Evolutionary conservation across 1,140 invertebrate genomes (phyloP), one percentile per base, ranked within the genome.

Genomic region (Aphidius gifuensis): DNA sequence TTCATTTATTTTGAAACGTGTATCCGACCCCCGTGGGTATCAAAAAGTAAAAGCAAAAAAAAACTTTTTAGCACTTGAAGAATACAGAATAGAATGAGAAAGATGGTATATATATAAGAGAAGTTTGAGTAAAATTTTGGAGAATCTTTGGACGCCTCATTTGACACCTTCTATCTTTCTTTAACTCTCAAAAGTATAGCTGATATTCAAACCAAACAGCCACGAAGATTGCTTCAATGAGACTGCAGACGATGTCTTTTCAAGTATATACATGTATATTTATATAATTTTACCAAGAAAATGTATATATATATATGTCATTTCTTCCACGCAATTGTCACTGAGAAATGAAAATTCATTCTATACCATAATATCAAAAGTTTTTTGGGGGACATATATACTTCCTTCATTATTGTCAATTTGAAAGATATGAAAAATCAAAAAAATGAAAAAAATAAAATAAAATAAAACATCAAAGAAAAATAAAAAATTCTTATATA

Each of bases 81-180:
- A 32, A 32, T 32, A 32, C 23, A 32, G 23, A 32, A 32, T 32
- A 32, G 23, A 32, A 32, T 32, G 23, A 32, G 23, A 32, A 32
- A 32, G 58, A 53, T 9, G 53, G 40, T 40, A 51, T 23, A 39
- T 55, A 6, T 46, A 59, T 21, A 54, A 50, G 39, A 50, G 43
- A 32, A 46, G 48, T 65, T 60, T 59, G 60, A 50, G 47, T 58
- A 65, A 70, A 71, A 71, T 72, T 71, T 66, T 68, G 65, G 64
- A 55, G 61, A 70, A 71, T 71, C 64, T 72, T 61, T 68, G 60
- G 66, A 66, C 72, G 69, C 68, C 71, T 73, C 71, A 70, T 73
- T 73, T 72, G 58, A 70, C 64, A 58, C 61, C 32, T 58, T 58
- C 56, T 46, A 46, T 58, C 57, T 45, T 62, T 69, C 55, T 47